Percentiles rank a stretch among this genome's conserved stretches.
Conservation (phyloP, 1,140 invertebrate species). For the Arctopsyche grandis region DNA sequence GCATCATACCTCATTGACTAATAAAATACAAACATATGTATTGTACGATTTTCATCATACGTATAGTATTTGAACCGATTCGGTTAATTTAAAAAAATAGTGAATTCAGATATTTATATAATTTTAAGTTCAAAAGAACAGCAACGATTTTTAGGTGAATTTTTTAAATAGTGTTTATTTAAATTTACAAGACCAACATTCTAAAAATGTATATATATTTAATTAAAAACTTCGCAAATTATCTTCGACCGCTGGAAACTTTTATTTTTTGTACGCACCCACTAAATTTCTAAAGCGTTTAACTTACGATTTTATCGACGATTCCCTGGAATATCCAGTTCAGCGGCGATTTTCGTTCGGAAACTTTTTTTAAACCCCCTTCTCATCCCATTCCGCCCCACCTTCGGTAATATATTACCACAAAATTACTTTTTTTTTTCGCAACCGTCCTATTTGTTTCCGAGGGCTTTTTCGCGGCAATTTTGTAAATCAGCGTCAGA, state of each 20-base stretch:
- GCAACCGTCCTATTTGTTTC: no score
- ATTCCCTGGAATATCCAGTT: background rate
- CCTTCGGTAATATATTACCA: constrained; percentile 13
- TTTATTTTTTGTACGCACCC: background rate
- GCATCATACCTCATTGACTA: no score
- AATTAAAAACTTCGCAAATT: constrained; percentile 20
- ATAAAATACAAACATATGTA: no score
- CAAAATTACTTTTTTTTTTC: constrained; percentile 18
- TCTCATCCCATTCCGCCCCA: background rate
- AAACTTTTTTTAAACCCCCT: background rate
- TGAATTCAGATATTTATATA: no score
- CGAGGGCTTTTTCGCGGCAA: background rate
- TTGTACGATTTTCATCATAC: no score
- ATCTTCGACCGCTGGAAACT: constrained; percentile 5
- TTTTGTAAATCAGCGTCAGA: constrained; percentile 16
- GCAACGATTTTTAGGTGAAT: no score
- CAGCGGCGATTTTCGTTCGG: constrained; percentile 1
- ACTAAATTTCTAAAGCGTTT: constrained; percentile 8
- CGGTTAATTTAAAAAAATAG: no score
- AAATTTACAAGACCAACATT: no score
- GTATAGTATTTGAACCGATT: no score
- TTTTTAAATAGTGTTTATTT: no score
- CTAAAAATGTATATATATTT: background rate
- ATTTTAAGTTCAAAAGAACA: no score
- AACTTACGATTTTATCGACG: background rate